Base-by-base conservation (phyloP, 2,888 invertebrate species). In the Tyria jacobaeae region DNA sequence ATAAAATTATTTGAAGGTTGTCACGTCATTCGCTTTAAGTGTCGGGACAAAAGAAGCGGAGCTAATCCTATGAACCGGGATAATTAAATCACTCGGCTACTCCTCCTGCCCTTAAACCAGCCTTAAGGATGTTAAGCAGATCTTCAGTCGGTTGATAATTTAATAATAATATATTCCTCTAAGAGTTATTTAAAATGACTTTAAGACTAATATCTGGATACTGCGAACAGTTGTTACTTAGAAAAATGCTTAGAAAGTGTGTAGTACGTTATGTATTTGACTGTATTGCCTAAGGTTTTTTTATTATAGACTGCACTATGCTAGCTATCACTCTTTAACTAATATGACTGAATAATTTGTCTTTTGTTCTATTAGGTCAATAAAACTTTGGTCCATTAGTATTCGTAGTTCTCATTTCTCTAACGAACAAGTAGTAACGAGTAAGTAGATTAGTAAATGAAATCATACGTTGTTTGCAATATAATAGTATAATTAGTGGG, bases 61-160 rank as follows among this genome's bases (percentile, higher is more conserved):
- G 73, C 74, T 81, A 82, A 85, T 82, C 78, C 76, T 66, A 69
- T 73, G 76, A 79, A 73, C 79, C 74, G 73, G 72, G 76, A 79
- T 84, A 86, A 87, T 86, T 84, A 81, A 82, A 86, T 87, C 81
- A 83, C 77, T 72, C 64, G 60, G 70, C 71, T 66, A 53, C 67
- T 60, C 64, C 68, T 66, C 59, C 71, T 57, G 37, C 57, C 35
- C 62, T 57, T 66, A 72, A 76, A 67, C 66, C 69, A 60, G 37
- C 60, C 66, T 59, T 64, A 71, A 70, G 53, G 66, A 69, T 73
- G 70, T 67, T 66, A 77, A 70, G 59, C 50, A 63, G 51, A 65
- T 63, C 60, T 55, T 69, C 59, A 37, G 37, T 64, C 35, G n/a
- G 54, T 62, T 60, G 70, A 51, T 73, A 72, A 62, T 58, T 62